Evolutionary conservation across 2,888 invertebrate species (phyloP).

Genomic region (Lithosia quadra): DNA sequence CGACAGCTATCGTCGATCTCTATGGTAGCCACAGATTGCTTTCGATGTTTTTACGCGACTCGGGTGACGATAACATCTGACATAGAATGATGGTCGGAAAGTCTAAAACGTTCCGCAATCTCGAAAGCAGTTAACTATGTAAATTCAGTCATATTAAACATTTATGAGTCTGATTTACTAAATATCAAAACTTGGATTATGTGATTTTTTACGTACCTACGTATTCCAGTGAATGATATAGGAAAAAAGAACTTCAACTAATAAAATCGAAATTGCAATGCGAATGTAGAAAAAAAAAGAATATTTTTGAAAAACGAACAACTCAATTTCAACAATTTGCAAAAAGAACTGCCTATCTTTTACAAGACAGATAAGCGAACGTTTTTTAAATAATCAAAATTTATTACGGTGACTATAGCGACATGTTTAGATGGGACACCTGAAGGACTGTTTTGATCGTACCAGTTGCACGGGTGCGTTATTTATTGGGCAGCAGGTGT

Average conservation of each 20-base stretch:
- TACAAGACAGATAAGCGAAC: conserved; percentile 43
- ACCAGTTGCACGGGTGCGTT: conserved; percentile 52
- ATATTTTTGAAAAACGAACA: conserved; percentile 23
- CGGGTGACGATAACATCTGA: conserved; percentile 68
- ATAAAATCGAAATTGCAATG: conserved; percentile 24
- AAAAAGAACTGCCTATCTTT: conserved; percentile 45
- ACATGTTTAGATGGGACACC: conserved; percentile 59
- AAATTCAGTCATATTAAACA: conserved; percentile 44
- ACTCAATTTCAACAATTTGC: conserved; percentile 47
- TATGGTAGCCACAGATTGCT: conserved; percentile 71
- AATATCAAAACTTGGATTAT: conserved; percentile 20
- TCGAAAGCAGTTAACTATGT: conserved; percentile 50
- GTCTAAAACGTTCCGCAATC: conserved; percentile 41
- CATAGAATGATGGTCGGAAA: conserved; percentile 46
- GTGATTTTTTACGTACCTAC: conserved; percentile 6
- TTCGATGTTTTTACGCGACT: conserved; percentile 68
- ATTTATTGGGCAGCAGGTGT: conserved; percentile 59
- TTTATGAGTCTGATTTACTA: conserved; percentile 20
- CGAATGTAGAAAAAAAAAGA: conserved; percentile 27
- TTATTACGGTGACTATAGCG: conserved; percentile 52
- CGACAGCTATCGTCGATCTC: conserved; percentile 77
- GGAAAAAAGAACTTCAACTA: conserved; percentile 11
- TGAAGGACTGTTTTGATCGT: conserved; percentile 66
- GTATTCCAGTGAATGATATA: not conserved
- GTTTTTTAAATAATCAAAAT: conserved; percentile 59